A percentile compares a stretch with the other conserved stretches of the same genome.
Evolutionary conservation across 2,797 vertebrate species (phyloP).

Genomic region (Valencia hispanica): DNA sequence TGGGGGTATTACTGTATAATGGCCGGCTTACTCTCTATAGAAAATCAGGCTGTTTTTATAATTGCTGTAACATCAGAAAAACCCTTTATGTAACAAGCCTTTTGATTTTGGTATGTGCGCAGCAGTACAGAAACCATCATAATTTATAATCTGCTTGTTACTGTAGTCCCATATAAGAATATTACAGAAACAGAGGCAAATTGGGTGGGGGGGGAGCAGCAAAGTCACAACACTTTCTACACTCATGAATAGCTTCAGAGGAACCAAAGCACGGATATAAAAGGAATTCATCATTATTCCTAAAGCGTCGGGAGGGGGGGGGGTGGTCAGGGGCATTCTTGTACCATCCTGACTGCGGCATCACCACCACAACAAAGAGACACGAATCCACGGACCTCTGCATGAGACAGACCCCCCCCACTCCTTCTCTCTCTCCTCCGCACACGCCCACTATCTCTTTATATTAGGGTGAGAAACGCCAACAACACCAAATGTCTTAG

Average conservation of each 20-base stretch:
- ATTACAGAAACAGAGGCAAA: not conserved
- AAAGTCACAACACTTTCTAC: not conserved
- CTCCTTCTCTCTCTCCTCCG: not conserved
- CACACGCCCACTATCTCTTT: slow-evolving; percentile 63
- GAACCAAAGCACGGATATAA: not conserved
- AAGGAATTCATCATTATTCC: not conserved
- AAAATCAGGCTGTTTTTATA: slow-evolving; percentile 36
- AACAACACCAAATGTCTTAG: slow-evolving; percentile 4
- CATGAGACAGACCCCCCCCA: slow-evolving; percentile 26
- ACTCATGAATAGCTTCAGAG: not conserved
- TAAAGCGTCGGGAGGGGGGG: not conserved
- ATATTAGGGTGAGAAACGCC: slow-evolving; percentile 40
- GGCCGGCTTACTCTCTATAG: slow-evolving; percentile 42
- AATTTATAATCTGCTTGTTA: not conserved
- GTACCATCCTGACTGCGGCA: slow-evolving; percentile 75
- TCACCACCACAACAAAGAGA: slow-evolving; percentile 77
- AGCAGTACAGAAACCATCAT: not conserved
- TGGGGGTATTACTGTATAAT: slow-evolving; percentile 51
- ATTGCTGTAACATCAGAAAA: slow-evolving; percentile 13
- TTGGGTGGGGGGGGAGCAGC: not conserved
- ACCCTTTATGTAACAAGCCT: slow-evolving; percentile 52
- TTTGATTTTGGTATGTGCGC: not conserved
- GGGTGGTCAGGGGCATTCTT: slow-evolving; percentile 38
- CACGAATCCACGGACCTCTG: slow-evolving; percentile 60
- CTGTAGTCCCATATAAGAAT: not conserved